Base-by-base conservation (phyloP, 2,888 invertebrate species). In the Plebejus anna region DNA sequence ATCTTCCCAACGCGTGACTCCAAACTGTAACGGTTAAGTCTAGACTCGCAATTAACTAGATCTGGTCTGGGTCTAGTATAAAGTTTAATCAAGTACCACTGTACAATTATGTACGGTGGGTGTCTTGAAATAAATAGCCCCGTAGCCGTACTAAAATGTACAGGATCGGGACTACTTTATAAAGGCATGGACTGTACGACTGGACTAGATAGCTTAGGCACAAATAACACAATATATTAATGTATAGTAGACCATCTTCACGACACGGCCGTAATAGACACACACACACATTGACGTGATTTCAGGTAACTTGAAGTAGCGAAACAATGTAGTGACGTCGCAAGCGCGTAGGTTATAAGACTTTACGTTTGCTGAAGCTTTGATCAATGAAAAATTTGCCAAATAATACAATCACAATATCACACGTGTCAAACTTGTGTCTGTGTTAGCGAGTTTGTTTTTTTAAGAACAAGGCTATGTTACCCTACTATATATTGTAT, bases 41-140 rank as follows among this genome's bases (percentile, higher is more conserved):
- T 83, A 80, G 84, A 79, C 81, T 81, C 76, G 86, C 86, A 87
- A 88, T 89, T 88, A 87, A 87, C 88, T 85, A 84, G 87, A 75
- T 78, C 79, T 73, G 77, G 76, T 70, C 78, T 77, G 75, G 77
- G 47, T 70, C 66, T 76, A 75, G 76, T 61, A 73, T 76, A 73
- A 76, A 75, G 73, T 76, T 73, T 73, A 75, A 76, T 76, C 73
- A 61, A 76, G 76, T 59, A n/a, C 57, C 55, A 71, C 76, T 47
- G 66, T 71, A 75, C 75, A 78, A 79, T 79, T 79, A 79, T 79
- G 75, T 76, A 76, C 42, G 70, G 61, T 76, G 76, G 75, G 75
- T 61, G 61, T 28, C 61, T 61, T 61, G n/a, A 59, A 22, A 61
- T 61, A 61, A 61, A 61, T 61, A 77, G 75, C 51, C 75, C 76